phyloP scores from a whole-genome alignment of 2,888 invertebrate genomes.

The Alloscopus bannaensis region DNA sequence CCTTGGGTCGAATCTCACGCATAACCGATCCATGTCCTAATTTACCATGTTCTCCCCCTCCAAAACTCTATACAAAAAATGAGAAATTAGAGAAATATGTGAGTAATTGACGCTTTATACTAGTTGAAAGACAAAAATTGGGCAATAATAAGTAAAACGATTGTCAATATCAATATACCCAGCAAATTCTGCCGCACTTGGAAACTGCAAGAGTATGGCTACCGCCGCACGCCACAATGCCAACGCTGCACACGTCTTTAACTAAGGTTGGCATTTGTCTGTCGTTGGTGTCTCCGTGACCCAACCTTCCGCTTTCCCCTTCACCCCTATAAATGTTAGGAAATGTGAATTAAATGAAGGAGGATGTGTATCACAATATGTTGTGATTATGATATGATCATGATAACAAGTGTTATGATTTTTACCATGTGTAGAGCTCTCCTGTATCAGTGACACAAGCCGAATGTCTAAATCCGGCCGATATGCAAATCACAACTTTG shows the following conservation, averaged over 20 bases:
- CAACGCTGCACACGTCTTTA: conserved; percentile 79
- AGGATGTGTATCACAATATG: neutral
- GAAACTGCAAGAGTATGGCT: conserved; percentile 79
- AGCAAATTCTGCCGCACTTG: conserved; percentile 78
- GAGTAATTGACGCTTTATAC: neutral
- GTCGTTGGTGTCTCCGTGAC: conserved; percentile 80
- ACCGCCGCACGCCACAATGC: conserved; percentile 79
- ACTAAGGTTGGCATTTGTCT: conserved; percentile 80
- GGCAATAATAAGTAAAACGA: neutral
- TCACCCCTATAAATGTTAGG: conserved; percentile 75
- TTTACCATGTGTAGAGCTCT: conserved; percentile 78
- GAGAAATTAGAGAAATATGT: neutral
- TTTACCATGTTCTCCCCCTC: conserved; percentile 79
- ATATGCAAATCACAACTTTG: conserved; percentile 77
- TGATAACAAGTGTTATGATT: neutral
- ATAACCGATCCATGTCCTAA: conserved; percentile 77
- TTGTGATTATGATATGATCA: neutral
- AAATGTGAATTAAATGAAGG: neutral
- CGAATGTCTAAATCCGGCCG: conserved; percentile 79
- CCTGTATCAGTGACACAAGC: conserved; percentile 79
- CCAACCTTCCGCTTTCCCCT: conserved; percentile 77
- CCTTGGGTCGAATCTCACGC: conserved; percentile 79
- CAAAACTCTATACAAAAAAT: no score
- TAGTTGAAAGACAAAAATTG: no score
- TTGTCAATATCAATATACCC: conserved; percentile 75